These are phyloP conservation scores for Cephonodes hylas DNA, from an alignment of 2,888 invertebrate species.

Conservation along the genomic window DNA sequence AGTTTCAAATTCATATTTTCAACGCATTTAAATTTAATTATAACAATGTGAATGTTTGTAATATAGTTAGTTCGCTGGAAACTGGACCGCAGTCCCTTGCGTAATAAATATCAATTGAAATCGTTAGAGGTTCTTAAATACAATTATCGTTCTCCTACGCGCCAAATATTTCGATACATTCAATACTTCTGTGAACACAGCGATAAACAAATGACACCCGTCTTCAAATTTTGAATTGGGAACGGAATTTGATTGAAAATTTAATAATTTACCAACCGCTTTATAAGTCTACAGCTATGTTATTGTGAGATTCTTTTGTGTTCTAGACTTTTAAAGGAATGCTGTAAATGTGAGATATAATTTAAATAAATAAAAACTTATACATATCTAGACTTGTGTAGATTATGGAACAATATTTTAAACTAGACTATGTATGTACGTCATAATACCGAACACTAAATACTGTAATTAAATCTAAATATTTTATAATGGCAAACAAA, in stretches of 20 bases:
- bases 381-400: no score
- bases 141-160: not conserved
- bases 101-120: constrained; percentile 8
- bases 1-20: not conserved
- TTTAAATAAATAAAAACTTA: no score
- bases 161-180: not conserved
- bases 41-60: not conserved
- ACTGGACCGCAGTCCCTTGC: not conserved
- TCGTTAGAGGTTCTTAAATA: not conserved
- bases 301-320: no score
- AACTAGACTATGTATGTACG: no score
- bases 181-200: not conserved
- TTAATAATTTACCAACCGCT: no score
- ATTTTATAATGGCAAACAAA: no score
- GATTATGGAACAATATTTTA: no score
- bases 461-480: no score
- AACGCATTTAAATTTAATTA: not conserved
- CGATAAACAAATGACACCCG: not conserved
- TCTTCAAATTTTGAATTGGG: not conserved
- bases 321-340: no score
- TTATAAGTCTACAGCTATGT: no score
- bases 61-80: not conserved
- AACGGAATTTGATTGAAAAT: not conserved
- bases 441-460: no score
- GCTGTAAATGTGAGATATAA: no score